Base-by-base conservation (phyloP, 2,113 vertebrate genomes). In the Trachemys scripta region DNA sequence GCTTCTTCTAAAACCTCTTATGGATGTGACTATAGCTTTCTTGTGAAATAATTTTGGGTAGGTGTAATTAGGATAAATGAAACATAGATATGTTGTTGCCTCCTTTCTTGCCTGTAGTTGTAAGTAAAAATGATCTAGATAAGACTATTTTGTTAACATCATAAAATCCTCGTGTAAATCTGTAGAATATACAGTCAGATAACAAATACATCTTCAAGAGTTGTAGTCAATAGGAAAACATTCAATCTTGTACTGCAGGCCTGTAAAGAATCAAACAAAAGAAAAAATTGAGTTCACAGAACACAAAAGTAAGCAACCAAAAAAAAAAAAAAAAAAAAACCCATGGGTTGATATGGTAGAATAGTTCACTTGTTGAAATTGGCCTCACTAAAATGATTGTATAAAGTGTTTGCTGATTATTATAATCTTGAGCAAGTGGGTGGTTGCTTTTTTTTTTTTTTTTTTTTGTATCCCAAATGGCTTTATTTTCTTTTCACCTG, bases 31-130 rank as follows among this genome's bases (percentile, higher is more conserved):
- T 83, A 87, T 80, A 84, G 81, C 80, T 92, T 82, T 89, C 5
- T 89, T 62, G 82, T 54, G 54, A 94, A 88, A 90, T 91, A 92
- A 96, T 90, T 90, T 92, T 75, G n/a, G n/a, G 22, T 76, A 75
- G 38, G 38, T 45, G 16, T 69, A 62, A 54, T 11, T 57, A 57
- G 56, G 25, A 57, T 57, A 57, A 57, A 57, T 57, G 56, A 57
- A 27, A 57, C 10, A 24, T 25, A 57, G 56, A 57, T 57, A 57
- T 57, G 10, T 27, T 27, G 4, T 54, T 20, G 4, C 8, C 62
- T 7, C 8, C 53, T 76, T 57, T 57, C 4, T 56, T 57, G 10
- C 42, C 45, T 8, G 13, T 24, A 83, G 10, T 16, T 84, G 1
- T 0, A 1, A 79, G 31, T n/a, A 50, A 91, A 86, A 94, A 47